Evolutionary conservation across 2,888 invertebrate genomes (phyloP), one percentile per base, ranked within the genome.

Genomic region (Chrysotoxum bicinctum): DNA sequence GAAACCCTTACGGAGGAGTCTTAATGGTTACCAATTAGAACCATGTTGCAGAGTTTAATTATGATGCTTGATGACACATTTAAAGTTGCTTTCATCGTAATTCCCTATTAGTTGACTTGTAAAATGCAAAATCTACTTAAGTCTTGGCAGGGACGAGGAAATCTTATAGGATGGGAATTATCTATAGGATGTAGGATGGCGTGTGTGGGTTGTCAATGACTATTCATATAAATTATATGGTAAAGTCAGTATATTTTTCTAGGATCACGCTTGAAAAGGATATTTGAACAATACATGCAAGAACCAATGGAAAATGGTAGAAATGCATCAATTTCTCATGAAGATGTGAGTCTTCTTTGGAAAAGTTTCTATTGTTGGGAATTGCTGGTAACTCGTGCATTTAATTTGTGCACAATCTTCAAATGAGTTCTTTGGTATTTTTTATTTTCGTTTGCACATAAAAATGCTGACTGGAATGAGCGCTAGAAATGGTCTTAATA

Each of bases 1-100:
- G n/a, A 62, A 62, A 43, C 23, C 40, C 62, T 62, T 43, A n/a
- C 26, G 62, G 26, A 43, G 16, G 23, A 60, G n/a, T 30, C 62
- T 26, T 62, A 62, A 62, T 62, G 7, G 26, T 12, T 62, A 43
- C 62, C 43, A 62, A 62, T 62, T 62, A 62, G 62, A 30, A 62
- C 45, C 19, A 62, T 62, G 43, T 62, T 50, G 40, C 26, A 30
- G 43, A 43, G 62, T 62, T 43, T 62, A 62, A 62, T 62, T 40
- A 62, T 30, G 43, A 62, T 62, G 62, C 62, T 62, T 62, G 40
- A 43, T 43, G 62, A 62, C 40, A 62, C 62, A 62, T 62, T 62
- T 45, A 43, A 43, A 43, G 43, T 43, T 26, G 5, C 62, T 45
- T 50, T 50, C 50, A 50, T 26, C n/a, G 12, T 26, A n/a, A 62